These are phyloP conservation scores for Andricus grossulariae DNA, from an alignment of 1,140 invertebrate species.

Conservation along the genomic window DNA sequence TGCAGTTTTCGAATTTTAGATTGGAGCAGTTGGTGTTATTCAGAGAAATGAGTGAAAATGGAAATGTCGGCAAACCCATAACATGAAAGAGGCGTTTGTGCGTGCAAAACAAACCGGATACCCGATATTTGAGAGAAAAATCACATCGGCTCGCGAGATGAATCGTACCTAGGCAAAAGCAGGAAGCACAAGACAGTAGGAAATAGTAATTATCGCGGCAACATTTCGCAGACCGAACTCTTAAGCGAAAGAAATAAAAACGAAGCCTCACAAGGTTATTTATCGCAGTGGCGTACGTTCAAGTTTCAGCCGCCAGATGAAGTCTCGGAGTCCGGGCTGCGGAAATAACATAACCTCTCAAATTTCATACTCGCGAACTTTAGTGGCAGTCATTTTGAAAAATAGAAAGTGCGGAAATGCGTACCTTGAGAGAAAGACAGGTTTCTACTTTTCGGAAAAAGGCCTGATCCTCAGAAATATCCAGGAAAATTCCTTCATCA, in stretches of 20 bases:
- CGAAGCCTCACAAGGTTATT: conserved; percentile 19
- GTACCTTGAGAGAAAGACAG: conserved; percentile 65
- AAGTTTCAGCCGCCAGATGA: conserved; percentile 19
- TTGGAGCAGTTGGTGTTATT: too few species aligned
- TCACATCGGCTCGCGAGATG: background rate
- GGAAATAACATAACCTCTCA: conserved; percentile 19
- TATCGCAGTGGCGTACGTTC: conserved; percentile 18
- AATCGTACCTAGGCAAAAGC: background rate
- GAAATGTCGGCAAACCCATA: background rate
- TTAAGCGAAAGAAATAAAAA: conserved; percentile 8
- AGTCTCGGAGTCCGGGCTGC: background rate
- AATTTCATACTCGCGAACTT: background rate
- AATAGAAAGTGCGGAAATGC: background rate
- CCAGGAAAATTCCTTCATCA: conserved; percentile 69
- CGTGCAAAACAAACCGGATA: background rate
- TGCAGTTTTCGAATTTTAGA: too few species aligned
- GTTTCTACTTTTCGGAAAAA: conserved; percentile 58
- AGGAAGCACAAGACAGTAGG: background rate
- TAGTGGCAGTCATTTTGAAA: background rate
- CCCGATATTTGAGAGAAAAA: background rate
- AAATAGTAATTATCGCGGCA: background rate
- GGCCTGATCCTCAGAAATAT: conserved; percentile 56
- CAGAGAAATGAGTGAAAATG: too few species aligned
- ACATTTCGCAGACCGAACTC: background rate
- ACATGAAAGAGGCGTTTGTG: background rate